Evolutionary conservation across 2,797 vertebrate genomes (phyloP), one percentile per base, ranked within the genome.

Genomic region (Oryzias sinensis): DNA sequence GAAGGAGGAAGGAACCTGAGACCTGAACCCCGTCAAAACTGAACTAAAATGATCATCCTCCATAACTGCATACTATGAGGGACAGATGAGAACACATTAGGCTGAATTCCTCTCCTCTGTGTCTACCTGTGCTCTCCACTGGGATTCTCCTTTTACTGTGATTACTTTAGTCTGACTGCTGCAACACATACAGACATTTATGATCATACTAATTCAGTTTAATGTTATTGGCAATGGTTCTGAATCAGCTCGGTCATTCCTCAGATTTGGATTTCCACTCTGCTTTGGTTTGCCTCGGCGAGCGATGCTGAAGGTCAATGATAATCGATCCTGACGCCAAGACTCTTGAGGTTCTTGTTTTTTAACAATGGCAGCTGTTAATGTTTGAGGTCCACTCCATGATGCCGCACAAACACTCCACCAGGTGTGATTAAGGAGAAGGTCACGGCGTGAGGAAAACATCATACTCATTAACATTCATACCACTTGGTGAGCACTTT

Each of bases 281-380:
- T 49, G 43, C 56, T 55, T 68, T 59, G 45, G 18, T 61, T 68
- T 45, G n/a, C n/a, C 53, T 74, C 68, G 44, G 62, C 62, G 75
- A n/a, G 9, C 57, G 11, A 48, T 50, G 2, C 53, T 73, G 76
- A 86, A 87, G 81, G 88, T 89, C 82, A 80, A 50, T 55, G 70
- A 65, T 81, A 82, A 86, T 83, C 53, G 42, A 53, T 76, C 47
- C 66, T 66, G 75, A 80, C 72, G 73, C 75, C 68, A 70, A 80
- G 64, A 72, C 79, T 70, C 73, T 65, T 64, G 70, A 85, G 41
- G 27, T 25, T 67, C 76, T 60, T 74, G 78, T 47, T 79, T 59
- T 72, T 58, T 49, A 51, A 81, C 80, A 77, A 70, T 60, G 42
- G 50, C 65, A 54, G 48, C 49, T 37, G 24, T 56, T 76, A 82